Percentiles rank a stretch among this genome's conserved stretches.
phyloP scores from a whole-genome alignment of 64 coral and sea anemone species.

The Montipora sp. region DNA sequence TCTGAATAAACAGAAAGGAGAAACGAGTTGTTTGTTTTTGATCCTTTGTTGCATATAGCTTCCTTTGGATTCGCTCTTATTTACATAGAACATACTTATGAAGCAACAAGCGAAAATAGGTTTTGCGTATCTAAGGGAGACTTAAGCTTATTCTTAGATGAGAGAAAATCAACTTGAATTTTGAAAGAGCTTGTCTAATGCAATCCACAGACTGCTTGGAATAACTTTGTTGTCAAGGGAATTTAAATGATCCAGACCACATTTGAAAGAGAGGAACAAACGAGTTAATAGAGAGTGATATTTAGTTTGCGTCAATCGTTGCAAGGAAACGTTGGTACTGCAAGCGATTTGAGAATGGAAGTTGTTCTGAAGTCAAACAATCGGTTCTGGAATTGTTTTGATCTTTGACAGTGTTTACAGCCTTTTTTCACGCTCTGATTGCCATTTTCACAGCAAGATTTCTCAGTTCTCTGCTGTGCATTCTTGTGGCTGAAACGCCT shows the following conservation, averaged over 20 bases:
- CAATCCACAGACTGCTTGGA: not conserved
- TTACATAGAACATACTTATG: conserved; percentile 25
- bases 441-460: not conserved
- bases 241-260: not conserved
- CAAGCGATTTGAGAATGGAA: not conserved
- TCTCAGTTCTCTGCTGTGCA: not conserved
- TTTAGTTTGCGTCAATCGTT: not conserved
- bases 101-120: conserved; percentile 24
- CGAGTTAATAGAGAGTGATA: not conserved
- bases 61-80: not conserved
- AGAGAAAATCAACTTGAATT: not conserved
- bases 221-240: not conserved
- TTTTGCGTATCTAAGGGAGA: not conserved
- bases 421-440: not conserved
- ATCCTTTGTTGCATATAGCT: not conserved
- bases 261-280: not conserved
- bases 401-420: not conserved
- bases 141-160: not conserved
- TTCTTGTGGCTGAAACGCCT: not conserved
- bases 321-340: not conserved
- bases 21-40: conserved; percentile 32
- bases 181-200: not conserved
- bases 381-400: not conserved
- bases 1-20: not conserved
- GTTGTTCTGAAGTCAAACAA: not conserved